Evolutionary conservation across 2,888 invertebrate genomes (phyloP), one percentile per base, ranked within the genome.

Genomic region (Epinotia brunnichana): DNA sequence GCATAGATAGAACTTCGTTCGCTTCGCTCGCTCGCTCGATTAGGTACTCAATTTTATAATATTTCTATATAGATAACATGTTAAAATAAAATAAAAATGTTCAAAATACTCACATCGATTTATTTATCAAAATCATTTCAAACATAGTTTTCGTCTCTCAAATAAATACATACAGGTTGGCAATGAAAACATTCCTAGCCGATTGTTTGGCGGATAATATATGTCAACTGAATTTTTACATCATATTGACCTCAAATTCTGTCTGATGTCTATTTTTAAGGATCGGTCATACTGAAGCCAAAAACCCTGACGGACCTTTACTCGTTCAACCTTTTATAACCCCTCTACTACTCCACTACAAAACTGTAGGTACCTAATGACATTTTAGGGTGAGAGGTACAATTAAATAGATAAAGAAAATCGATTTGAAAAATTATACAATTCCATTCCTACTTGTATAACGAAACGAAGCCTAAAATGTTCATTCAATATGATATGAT

Each of bases 401-500:
- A 48, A 48, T 4, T 48, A 1, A n/a, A n/a, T 41, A 41, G 3
- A 13, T 41, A 41, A 9, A 41, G 41, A 3, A 2, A 0, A 3
- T 13, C 13, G 3, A 41, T 41, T 13, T 11, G 11, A 41, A 41
- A 41, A 41, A 41, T 13, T 11, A 11, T 13, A 41, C 41, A 41
- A 41, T 41, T 41, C 13, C 13, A 41, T 11, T n/a, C n/a, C n/a
- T n/a, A 41, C n/a, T 48, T 48, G n/a, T 48, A n/a, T n/a, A n/a
- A n/a, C 24, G 13, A 44, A 3, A 15, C 7, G 2, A 44, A 9
- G 24, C 24, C 24, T 61, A 61, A 61, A 41, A 24, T 41, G 24
- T n/a, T 21, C 17, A n/a, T 44, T 41, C 13, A 62, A 63, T 56
- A 17, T 67, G 48, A 63, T 56, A 17, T 67, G 48, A 11, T 44